A percentile compares a stretch with the other conserved stretches of the same genome.
Conservation (phyloP, 2,888 invertebrate genomes). For the Megaustenia siamemsis region DNA sequence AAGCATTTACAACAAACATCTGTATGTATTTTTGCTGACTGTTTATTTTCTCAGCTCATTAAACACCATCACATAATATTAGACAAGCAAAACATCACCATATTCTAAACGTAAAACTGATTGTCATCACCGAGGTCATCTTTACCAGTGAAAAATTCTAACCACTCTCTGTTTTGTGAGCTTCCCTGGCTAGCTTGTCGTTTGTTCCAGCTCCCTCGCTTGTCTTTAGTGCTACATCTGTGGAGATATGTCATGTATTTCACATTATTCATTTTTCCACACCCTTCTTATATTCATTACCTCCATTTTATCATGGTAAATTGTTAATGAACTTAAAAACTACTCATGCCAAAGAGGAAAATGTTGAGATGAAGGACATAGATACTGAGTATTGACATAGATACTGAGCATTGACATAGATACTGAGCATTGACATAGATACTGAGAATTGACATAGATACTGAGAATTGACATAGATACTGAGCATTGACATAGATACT, state of each 20-base stretch:
- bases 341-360: too few relatives aligned
- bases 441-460: too few relatives aligned
- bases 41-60: neutral
- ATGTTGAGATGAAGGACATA: too few relatives aligned
- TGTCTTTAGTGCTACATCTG: neutral
- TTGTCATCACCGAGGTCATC: neutral
- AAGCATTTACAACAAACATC: too few relatives aligned
- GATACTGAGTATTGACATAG: too few relatives aligned
- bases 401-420: too few relatives aligned
- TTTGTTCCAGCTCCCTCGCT: slow-evolving; percentile 30
- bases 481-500: too few relatives aligned
- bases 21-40: too few relatives aligned
- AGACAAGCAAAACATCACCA: neutral
- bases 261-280: neutral
- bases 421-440: too few relatives aligned
- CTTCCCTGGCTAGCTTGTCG: neutral
- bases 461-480: too few relatives aligned
- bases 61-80: neutral
- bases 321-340: too few relatives aligned
- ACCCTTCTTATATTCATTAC: neutral
- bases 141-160: neutral
- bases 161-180: neutral
- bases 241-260: neutral
- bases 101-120: neutral
- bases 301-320: too few relatives aligned